These are phyloP conservation scores for Emydocephalus ijimae DNA, from an alignment of 2,113 vertebrate genomes.

Conservation along the genomic window DNA sequence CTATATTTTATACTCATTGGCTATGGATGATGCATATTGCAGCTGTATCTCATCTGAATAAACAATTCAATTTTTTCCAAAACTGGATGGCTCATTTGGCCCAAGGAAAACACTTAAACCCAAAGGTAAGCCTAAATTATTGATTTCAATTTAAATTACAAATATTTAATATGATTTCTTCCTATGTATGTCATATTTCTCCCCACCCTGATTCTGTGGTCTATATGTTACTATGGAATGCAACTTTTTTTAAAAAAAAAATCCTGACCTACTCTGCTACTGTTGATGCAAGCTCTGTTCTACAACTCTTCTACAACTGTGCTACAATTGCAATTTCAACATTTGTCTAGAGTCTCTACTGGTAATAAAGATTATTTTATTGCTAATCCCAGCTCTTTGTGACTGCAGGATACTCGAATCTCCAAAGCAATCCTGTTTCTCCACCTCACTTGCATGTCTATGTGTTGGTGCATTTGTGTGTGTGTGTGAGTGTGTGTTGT, in stretches of 20 bases:
- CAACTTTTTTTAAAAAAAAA: neutral
- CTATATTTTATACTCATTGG: neutral
- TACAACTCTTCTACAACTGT: neutral
- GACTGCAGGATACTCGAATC: constrained; percentile 33
- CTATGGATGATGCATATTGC: neutral
- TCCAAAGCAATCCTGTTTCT: constrained; percentile 45
- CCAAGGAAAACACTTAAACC: neutral
- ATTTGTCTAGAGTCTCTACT: constrained; percentile 2
- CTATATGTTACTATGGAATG: neutral
- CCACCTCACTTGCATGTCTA: constrained; percentile 31
- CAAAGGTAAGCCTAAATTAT: neutral
- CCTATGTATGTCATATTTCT: neutral
- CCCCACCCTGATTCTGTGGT: neutral
- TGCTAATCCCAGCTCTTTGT: constrained; percentile 10
- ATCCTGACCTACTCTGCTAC: neutral
- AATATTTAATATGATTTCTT: neutral
- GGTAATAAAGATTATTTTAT: constrained; percentile 3
- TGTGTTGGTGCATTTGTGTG: neutral
- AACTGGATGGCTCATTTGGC: neutral
- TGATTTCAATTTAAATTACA: neutral
- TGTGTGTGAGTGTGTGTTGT: neutral
- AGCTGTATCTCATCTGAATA: neutral
- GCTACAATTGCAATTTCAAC: neutral
- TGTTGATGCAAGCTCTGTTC: neutral
- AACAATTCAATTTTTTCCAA: neutral